A percentile compares a stretch with the other conserved stretches of the same genome.
Evolutionary conservation across 2,797 vertebrate genomes (phyloP).

Genomic region (Labroides dimidiatus): DNA sequence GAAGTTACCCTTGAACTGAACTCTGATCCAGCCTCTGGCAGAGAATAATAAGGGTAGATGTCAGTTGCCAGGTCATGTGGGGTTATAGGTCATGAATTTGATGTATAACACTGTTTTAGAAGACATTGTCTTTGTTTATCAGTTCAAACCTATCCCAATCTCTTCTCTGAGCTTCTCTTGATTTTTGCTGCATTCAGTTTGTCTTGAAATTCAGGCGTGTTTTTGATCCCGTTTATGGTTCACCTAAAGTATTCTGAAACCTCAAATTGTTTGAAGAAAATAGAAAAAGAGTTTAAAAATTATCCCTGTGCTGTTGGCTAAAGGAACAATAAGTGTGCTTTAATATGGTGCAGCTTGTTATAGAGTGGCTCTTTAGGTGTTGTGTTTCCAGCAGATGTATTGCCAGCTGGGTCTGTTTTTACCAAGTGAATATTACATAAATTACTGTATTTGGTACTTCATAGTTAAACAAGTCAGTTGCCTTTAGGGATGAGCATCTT

Average conservation of each 20-base stretch:
- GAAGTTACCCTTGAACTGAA: background rate
- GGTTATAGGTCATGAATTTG: conserved; percentile 15
- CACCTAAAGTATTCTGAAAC: background rate
- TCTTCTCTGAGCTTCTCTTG: conserved; percentile 2
- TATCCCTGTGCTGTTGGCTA: no score
- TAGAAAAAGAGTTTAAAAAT: no score
- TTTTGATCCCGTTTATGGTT: background rate
- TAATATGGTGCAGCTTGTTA: no score
- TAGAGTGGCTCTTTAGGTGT: no score
- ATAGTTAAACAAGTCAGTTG: no score
- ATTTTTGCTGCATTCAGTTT: background rate
- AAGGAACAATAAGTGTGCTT: no score
- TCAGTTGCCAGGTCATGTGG: background rate
- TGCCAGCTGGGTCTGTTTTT: background rate
- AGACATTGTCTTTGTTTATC: background rate
- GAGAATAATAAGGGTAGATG: background rate
- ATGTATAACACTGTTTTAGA: background rate
- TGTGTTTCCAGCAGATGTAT: no score
- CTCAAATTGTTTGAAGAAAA: background rate
- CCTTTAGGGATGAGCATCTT: no score
- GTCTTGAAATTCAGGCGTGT: background rate
- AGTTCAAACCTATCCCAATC: background rate
- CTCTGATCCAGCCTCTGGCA: background rate
- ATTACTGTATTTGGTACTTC: no score
- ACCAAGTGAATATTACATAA: background rate